Evolutionary conservation across 2,113 vertebrate species (phyloP).

Genomic region (Zingel zingel): DNA sequence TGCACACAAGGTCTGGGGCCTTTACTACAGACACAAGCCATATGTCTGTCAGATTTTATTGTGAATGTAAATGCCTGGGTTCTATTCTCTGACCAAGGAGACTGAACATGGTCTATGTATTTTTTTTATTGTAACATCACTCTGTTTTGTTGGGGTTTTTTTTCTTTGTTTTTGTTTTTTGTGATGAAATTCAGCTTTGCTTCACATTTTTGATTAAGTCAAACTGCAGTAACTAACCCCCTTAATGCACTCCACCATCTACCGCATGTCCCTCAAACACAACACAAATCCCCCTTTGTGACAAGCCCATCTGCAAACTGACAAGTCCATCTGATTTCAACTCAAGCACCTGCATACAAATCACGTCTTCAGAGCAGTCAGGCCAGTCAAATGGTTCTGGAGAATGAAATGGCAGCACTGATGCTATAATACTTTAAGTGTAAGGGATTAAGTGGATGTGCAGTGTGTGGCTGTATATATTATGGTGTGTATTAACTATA

Average conservation of each 20-base stretch:
- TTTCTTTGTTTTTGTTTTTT: slow-evolving; percentile 26
- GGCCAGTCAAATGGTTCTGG: background rate
- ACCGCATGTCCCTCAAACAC: slow-evolving; percentile 19
- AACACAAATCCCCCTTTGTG: slow-evolving; percentile 18
- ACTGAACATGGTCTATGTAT: slow-evolving; percentile 45
- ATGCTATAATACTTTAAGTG: background rate
- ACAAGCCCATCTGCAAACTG: slow-evolving; percentile 30
- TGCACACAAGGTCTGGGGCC: slow-evolving; percentile 58
- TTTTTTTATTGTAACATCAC: slow-evolving; percentile 24
- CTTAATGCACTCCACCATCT: background rate
- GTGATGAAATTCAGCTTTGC: slow-evolving; percentile 24
- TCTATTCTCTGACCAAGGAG: slow-evolving; percentile 55
- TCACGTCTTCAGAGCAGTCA: background rate
- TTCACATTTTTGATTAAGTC: slow-evolving; percentile 19
- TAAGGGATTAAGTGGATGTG: slow-evolving; percentile 11
- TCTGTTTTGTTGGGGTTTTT: slow-evolving; percentile 20
- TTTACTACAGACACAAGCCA: slow-evolving; percentile 65
- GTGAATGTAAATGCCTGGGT: slow-evolving; percentile 66
- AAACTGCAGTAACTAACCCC: slow-evolving; percentile 11
- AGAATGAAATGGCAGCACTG: slow-evolving; percentile 6
- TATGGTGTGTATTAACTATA: background rate
- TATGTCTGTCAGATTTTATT: slow-evolving; percentile 77
- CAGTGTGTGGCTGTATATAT: background rate
- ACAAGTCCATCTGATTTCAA: slow-evolving; percentile 41
- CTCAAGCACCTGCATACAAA: slow-evolving; percentile 34